Evolutionary conservation across 2,113 vertebrate species (phyloP), one percentile per base, ranked within the genome.

Genomic region (Corythoichthys haematopterus): DNA sequence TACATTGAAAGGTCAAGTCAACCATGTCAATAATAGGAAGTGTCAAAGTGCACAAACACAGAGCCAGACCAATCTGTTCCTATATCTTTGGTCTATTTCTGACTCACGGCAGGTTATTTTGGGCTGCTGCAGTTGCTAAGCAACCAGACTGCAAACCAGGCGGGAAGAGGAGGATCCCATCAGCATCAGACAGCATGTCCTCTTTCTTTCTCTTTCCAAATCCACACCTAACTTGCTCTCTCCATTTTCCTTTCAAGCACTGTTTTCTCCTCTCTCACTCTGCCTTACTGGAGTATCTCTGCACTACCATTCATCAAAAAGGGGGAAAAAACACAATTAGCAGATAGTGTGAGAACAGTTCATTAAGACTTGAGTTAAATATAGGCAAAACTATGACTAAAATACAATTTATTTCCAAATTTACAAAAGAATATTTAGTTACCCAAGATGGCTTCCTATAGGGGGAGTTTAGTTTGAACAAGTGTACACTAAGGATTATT

Each of bases 1-100:
- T 15, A 0, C 14, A 13, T 8, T 28, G 13, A 70, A 20, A 64
- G 59, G 71, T 71, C 15, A 45, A 56, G 12, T 52, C 52, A 6
- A 58, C 36, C 10, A 28, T 45, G 13, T 61, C 28, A 38, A 61
- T 65, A 68, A 8, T 61, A 53, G 50, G 61, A 69, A 48, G 47
- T 57, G 74, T 67, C 65, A 75, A 81, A 62, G 73, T 63, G 70
- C 71, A 71, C 33, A 74, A 16, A 57, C 46, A 69, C 69, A 76
- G 63, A 65, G 63, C 66, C 64, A 8, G 3, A 51, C 65, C 70
- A 78, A 69, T 75, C 74, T 71, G 78, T 79, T 80, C 70, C 47
- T 82, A 75, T 71, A 81, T 87, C 84, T 85, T 72, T 78, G 81
- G 81, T 87, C 87, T 90, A 90, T 89, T 89, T 90, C 80, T 79